These are phyloP conservation scores for Mesoclemmys tuberculata DNA, from an alignment of 2,113 vertebrate genomes.

Conservation along the genomic window DNA sequence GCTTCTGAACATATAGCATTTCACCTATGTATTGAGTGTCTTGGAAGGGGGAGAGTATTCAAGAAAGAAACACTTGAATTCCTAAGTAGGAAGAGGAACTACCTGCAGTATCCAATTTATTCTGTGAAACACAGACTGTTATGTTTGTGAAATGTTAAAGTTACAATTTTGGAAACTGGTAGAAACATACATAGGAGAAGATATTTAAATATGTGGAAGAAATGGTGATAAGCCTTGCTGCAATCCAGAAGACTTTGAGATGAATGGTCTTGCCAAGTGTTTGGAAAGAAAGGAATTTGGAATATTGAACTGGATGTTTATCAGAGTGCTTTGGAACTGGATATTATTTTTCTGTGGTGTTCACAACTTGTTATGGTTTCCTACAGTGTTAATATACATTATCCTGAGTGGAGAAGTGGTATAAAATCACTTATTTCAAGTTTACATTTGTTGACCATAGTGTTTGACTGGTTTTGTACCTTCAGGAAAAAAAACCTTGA, in stretches of 20 bases:
- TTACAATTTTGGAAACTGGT: not conserved
- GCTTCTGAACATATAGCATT: not conserved
- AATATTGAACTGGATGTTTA: not conserved
- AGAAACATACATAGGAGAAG: not conserved
- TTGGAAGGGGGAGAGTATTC: not conserved
- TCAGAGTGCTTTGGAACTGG: not conserved
- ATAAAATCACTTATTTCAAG: not conserved
- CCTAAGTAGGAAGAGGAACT: not conserved
- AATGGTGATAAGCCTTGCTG: not conserved
- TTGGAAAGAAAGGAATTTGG: not conserved
- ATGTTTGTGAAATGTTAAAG: not conserved
- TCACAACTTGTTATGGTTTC: not conserved
- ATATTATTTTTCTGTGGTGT: not conserved
- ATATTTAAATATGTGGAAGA: not conserved
- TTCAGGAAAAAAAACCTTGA: not conserved
- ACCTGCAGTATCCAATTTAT: not conserved
- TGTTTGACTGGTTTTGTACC: not conserved
- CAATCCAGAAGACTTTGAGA: rapidly evolving
- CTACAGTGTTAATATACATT: not conserved
- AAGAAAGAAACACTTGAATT: not conserved
- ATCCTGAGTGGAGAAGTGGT: not conserved
- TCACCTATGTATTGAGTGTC: not conserved
- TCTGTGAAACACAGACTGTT: not conserved
- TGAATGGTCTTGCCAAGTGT: not conserved
- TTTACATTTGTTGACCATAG: not conserved